Evolutionary conservation across 2,888 invertebrate species (phyloP).

Genomic region (Himalopsyche kuldschensis): DNA sequence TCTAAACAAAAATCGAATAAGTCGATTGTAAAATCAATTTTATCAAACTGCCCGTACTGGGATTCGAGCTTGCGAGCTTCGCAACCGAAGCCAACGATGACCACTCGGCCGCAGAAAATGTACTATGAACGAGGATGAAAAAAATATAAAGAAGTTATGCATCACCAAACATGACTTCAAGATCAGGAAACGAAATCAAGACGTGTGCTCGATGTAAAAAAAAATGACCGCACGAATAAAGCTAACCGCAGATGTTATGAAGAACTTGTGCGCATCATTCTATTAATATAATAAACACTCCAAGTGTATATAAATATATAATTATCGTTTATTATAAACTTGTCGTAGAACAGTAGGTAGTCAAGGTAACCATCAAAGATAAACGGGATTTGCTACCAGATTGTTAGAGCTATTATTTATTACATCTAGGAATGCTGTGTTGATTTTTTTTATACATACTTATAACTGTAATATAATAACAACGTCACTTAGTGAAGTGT

Average conservation of each 20-base stretch:
- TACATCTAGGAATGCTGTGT: neutral
- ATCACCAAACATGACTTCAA: neutral
- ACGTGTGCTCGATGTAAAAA: neutral
- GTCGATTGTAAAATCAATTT: no score
- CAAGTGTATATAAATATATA: neutral
- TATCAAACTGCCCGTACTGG: no score
- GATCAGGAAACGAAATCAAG: neutral
- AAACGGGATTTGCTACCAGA: neutral
- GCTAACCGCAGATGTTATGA: neutral
- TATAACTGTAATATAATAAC: no score
- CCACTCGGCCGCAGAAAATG: no score
- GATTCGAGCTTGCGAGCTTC: no score
- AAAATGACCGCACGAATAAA: neutral
- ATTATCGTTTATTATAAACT: neutral
- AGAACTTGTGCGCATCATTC: neutral
- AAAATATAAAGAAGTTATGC: neutral
- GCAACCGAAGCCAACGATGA: no score
- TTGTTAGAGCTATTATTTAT: neutral
- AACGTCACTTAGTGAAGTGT: no score
- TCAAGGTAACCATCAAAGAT: neutral
- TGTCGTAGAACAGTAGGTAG: neutral
- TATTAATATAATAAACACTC: neutral
- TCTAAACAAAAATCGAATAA: no score
- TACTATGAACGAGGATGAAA: no score
- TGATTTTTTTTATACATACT: no score